These are phyloP conservation scores for Escarpia spicata DNA, from an alignment of 2,888 invertebrate genomes.

Conservation along the genomic window DNA sequence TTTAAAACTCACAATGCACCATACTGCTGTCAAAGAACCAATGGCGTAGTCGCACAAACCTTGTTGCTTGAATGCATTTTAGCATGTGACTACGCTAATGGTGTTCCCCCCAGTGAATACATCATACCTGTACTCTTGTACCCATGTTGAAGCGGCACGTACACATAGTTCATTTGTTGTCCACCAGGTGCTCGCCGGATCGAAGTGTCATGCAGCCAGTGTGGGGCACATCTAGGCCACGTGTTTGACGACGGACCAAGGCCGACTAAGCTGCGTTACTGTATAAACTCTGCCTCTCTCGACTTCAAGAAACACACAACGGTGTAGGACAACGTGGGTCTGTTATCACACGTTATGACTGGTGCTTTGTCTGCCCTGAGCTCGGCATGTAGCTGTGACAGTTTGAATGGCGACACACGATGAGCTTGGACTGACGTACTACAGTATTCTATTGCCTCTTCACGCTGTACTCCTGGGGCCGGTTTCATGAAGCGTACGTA, in stretches of 20 bases:
- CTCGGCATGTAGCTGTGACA: neutral
- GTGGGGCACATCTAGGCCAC: slow-evolving; percentile 62
- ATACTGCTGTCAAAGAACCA: no score
- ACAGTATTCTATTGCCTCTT: neutral
- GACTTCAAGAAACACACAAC: slow-evolving; percentile 63
- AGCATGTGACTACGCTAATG: no score
- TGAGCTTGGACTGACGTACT: neutral
- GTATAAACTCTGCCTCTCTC: slow-evolving; percentile 63
- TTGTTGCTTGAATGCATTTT: no score
- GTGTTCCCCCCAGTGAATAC: no score
- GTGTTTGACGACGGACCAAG: slow-evolving; percentile 63
- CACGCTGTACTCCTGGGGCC: neutral
- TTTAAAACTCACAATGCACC: no score
- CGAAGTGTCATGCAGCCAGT: slow-evolving; percentile 59
- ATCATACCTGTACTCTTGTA: no score
- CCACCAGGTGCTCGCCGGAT: slow-evolving; percentile 55
- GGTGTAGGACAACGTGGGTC: slow-evolving; percentile 45
- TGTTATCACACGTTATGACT: no score
- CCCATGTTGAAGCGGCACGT: neutral
- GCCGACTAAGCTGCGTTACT: slow-evolving; percentile 58
- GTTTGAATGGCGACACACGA: neutral
- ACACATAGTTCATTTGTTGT: neutral
- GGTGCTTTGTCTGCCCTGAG: neutral
- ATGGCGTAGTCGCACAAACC: no score
- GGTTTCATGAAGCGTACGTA: neutral